A percentile compares a stretch with the other conserved stretches of the same genome.
Conservation (phyloP, 2,113 vertebrate species). For the Nettapus auritus region DNA sequence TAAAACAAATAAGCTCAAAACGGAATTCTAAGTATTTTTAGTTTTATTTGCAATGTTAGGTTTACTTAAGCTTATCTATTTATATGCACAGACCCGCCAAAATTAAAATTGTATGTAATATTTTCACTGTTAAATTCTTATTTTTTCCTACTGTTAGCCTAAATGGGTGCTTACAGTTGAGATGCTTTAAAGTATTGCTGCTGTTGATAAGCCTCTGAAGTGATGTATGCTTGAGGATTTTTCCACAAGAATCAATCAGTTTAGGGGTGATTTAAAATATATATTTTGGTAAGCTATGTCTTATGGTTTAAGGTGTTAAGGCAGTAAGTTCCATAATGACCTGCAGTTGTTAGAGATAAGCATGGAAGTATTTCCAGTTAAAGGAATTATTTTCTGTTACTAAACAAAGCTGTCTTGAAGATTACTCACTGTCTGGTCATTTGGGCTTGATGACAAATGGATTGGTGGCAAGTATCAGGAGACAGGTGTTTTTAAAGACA, state of each 20-base stretch:
- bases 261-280: background rate
- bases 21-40: background rate
- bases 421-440: background rate
- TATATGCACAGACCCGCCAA: background rate
- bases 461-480: background rate
- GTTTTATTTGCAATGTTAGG: background rate
- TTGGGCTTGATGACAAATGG: background rate
- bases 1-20: background rate
- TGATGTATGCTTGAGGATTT: background rate
- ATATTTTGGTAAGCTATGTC: background rate
- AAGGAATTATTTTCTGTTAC: background rate
- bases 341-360: background rate
- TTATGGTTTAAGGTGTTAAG: background rate
- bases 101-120: background rate
- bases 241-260: background rate
- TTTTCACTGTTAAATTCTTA: background rate
- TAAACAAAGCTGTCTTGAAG: background rate
- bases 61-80: background rate
- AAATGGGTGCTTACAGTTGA: background rate
- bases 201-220: background rate
- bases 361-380: background rate
- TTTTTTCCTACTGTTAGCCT: background rate
- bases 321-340: background rate
- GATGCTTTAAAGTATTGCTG: background rate
- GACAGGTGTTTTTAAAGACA: background rate